Percentiles rank a stretch among this genome's conserved stretches.
Conservation (phyloP, 2,797 vertebrate species). For the Glyptemys insculpta region DNA sequence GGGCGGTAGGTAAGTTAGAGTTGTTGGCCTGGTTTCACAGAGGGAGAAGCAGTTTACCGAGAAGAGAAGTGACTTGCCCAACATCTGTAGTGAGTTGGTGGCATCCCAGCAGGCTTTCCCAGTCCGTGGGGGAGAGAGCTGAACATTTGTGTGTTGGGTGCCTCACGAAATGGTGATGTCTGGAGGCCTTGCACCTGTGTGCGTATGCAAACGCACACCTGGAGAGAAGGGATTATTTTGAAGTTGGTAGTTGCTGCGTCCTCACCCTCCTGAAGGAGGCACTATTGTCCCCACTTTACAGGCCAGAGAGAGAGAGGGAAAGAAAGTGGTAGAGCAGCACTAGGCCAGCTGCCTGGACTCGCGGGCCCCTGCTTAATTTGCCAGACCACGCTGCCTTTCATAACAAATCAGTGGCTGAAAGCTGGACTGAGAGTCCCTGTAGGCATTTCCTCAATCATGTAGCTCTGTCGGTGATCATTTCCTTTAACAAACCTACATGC, state of each 20-base stretch:
- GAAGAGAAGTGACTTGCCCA: neutral
- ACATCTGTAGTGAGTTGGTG: too few relatives aligned
- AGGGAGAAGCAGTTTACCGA: neutral
- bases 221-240: neutral
- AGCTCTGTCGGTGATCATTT: too few relatives aligned
- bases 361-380: neutral
- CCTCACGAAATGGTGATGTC: too few relatives aligned
- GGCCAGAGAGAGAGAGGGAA: neutral
- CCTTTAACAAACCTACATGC: fast-evolving
- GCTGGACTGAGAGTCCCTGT: neutral
- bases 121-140: neutral
- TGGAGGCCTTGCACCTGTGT: too few relatives aligned
- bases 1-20: too few relatives aligned
- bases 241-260: too few relatives aligned
- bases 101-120: fast-evolving
- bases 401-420: neutral
- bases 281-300: neutral
- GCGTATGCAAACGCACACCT: too few relatives aligned
- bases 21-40: neutral
- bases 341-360: neutral
- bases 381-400: neutral
- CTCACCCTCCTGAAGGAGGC: neutral
- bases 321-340: neutral
- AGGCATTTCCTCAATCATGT: neutral
- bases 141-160: neutral